Percentiles rank a stretch among this genome's conserved stretches.
Evolutionary conservation across 2,113 vertebrate species (phyloP).

Genomic region (Clinocottus analis): DNA sequence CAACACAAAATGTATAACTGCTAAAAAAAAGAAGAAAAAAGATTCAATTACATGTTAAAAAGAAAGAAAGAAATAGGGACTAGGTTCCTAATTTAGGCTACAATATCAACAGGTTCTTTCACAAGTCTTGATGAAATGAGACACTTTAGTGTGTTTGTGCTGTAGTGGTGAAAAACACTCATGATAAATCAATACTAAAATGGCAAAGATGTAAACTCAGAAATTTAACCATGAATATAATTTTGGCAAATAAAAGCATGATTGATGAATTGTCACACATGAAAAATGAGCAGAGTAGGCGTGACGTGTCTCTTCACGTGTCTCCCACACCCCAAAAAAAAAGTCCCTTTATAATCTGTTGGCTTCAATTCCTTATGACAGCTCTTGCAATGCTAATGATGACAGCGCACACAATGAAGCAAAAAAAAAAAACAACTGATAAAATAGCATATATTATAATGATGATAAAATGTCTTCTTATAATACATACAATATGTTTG

Average conservation of each 20-base stretch:
- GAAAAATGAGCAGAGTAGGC: conserved; percentile 50
- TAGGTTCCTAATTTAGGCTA: conserved; percentile 32
- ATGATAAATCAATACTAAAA: conserved; percentile 57
- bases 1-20: conserved; percentile 38
- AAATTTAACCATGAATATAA: conserved; percentile 52
- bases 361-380: conserved; percentile 65
- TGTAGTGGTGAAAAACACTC: conserved; percentile 57
- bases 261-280: conserved; percentile 62
- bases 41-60: conserved; percentile 24
- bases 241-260: conserved; percentile 75
- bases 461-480: conserved; percentile 61
- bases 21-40: conserved; percentile 26
- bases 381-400: conserved; percentile 56
- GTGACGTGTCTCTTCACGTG: conserved; percentile 25
- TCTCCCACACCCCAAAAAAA: not conserved
- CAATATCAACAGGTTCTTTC: conserved; percentile 18
- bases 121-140: conserved; percentile 14
- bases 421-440: conserved; percentile 31
- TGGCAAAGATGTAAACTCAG: conserved; percentile 67
- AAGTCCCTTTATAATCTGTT: conserved; percentile 51
- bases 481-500: conserved; percentile 70
- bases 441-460: conserved; percentile 51
- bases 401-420: conserved; percentile 53
- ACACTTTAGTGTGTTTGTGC: conserved; percentile 37
- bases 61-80: conserved; percentile 24